Base-by-base conservation (phyloP, 2,888 invertebrate genomes). In the Silvanus unidentatus region DNA sequence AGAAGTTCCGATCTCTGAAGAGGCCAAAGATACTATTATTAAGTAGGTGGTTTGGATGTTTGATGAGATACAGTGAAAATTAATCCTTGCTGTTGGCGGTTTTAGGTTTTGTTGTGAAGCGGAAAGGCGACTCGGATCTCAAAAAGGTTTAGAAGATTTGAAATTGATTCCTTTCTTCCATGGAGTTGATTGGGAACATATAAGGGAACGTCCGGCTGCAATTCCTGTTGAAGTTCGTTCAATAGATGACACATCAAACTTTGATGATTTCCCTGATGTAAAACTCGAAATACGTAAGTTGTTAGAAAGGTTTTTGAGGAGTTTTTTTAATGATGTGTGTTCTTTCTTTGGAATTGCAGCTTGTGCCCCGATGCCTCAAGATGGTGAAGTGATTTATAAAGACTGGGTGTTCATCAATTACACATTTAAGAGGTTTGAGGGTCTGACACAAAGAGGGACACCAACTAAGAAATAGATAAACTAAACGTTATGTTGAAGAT, bases 321-420 rank as follows among this genome's bases (percentile, higher is more conserved):
- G 28, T 10, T 9, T 28, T 9, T 28, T 28, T 8, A 10, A 28
- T 28, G 28, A 9, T 28, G 10, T 9, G 8, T 28, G 28, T n/a
- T n/a, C n/a, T n/a, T n/a, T n/a, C n/a, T n/a, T n/a, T n/a, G n/a
- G n/a, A n/a, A n/a, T 75, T 77, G 16, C 75, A 88, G 88, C 90
- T 63, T 84, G 92, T 49, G 90, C 92, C 50, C 90, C 93, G 30
- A 80, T 87, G 66, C 82, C 88, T 47, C 90, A 91, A 74, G 93
- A 93, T 67, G 91, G 92, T 52, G 93, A 93, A 73, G 83, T 85
- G 55, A 88, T 87, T 63, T 88, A 91, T 74, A 97, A 97, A 77
- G 97, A 98, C 79, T 98, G 98, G 94, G 98, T 99, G 60, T 99
- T 99, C 75, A 96, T 99, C 70, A 99, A 99, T 77, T 99, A 99